Evolutionary conservation across 2,797 vertebrate species (phyloP).

Genomic region (Gymnopithys bicolor): DNA sequence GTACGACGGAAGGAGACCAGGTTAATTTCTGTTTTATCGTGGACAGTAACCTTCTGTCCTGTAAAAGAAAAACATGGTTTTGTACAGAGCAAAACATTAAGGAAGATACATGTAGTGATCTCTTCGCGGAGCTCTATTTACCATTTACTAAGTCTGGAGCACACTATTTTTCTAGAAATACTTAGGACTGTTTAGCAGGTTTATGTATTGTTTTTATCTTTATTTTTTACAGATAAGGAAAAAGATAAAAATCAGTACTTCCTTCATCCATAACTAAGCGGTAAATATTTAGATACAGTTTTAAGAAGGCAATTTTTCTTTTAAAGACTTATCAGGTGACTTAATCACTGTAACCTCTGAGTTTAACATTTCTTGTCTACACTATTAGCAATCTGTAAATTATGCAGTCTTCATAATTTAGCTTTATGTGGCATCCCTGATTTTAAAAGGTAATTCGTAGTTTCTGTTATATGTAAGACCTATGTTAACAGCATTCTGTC

Average conservation of each 20-base stretch:
- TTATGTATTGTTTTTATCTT: not conserved
- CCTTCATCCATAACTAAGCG: not conserved
- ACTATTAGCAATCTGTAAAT: not conserved
- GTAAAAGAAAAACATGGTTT: constrained; percentile 57
- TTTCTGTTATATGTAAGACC: not conserved
- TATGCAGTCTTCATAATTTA: not conserved
- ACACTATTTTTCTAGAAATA: not conserved
- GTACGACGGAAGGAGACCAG: constrained; percentile 95
- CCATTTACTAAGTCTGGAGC: not conserved
- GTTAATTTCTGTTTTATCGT: constrained; percentile 97
- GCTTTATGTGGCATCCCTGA: not conserved
- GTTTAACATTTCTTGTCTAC: not conserved
- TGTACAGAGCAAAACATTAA: not conserved
- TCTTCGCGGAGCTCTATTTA: not conserved
- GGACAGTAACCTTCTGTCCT: constrained; percentile 93
- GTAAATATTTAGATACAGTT: not conserved
- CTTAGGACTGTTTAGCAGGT: not conserved
- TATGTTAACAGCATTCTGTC: not conserved
- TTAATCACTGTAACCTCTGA: not conserved
- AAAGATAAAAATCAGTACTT: not conserved
- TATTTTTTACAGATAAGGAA: not conserved
- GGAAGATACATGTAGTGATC: fast-evolving
- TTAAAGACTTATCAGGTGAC: not conserved
- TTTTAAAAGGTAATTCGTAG: not conserved
- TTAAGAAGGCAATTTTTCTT: not conserved